Percentiles rank a stretch among this genome's conserved stretches.
Evolutionary conservation across 1,140 invertebrate genomes (phyloP).

Genomic region (Cydia amplana): DNA sequence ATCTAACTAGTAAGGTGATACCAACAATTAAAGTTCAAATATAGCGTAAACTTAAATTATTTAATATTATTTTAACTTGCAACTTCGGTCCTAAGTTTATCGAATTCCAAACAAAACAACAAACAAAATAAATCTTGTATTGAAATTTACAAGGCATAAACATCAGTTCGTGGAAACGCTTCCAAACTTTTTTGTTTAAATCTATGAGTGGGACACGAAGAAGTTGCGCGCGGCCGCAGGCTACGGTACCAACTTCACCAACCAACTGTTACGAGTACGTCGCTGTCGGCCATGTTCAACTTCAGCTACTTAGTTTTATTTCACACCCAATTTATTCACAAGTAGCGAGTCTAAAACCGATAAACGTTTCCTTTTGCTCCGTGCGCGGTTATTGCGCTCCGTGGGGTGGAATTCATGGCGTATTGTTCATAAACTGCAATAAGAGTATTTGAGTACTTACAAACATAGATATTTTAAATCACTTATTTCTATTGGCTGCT

Average conservation of each 20-base stretch:
- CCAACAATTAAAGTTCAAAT: neutral
- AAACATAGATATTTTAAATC: neutral
- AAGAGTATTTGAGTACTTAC: slow-evolving; percentile 3
- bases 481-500: neutral
- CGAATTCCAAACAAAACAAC: slow-evolving; percentile 38
- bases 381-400: neutral
- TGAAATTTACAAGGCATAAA: slow-evolving; percentile 54
- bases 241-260: slow-evolving; percentile 37
- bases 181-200: slow-evolving; percentile 32
- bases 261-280: slow-evolving; percentile 49
- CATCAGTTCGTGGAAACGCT: slow-evolving; percentile 42
- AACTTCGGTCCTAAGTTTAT: slow-evolving; percentile 2
- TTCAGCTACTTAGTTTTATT: slow-evolving; percentile 60
- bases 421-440: slow-evolving; percentile 21
- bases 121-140: slow-evolving; percentile 50
- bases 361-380: slow-evolving; percentile 41
- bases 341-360: slow-evolving; percentile 52
- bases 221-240: slow-evolving; percentile 42
- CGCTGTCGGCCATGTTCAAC: slow-evolving; percentile 49
- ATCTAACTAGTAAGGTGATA: no score
- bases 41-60: neutral
- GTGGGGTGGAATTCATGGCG: slow-evolving; percentile 22
- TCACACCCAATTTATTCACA: slow-evolving; percentile 62
- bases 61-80: neutral
- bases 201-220: slow-evolving; percentile 36